Conservation (phyloP, 2,113 vertebrate genomes). For the Cathartes aura region DNA sequence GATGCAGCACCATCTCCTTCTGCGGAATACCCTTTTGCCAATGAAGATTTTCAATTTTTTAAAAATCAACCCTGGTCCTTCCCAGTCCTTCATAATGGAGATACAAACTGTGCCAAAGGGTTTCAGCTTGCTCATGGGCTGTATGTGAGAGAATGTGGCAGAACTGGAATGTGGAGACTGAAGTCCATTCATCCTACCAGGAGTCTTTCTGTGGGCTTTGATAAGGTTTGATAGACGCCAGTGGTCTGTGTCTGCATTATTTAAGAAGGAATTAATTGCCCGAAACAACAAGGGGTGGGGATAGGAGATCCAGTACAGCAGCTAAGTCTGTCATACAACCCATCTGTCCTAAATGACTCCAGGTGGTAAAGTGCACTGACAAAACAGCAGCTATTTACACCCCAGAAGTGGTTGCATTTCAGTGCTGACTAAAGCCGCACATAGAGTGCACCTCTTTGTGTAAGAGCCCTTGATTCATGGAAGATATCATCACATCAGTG, state of each 20-base stretch:
- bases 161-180: neutral
- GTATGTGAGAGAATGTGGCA: neutral
- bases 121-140: neutral
- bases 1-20: neutral
- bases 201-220: neutral
- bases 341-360: neutral
- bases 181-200: neutral
- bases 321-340: neutral
- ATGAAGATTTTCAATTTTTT: neutral
- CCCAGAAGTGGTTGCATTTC: neutral
- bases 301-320: neutral
- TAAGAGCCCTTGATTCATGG: neutral
- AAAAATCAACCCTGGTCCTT: neutral
- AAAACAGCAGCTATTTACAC: neutral
- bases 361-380: neutral
- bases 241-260: neutral
- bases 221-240: neutral
- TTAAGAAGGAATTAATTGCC: neutral
- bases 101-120: neutral
- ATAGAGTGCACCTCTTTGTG: neutral
- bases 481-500: neutral
- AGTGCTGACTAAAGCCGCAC: neutral
- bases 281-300: neutral
- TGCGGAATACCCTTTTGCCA: neutral
- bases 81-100: neutral